A percentile compares a stretch with the other conserved stretches of the same genome.
These are phyloP conservation scores for Bombus sylvicola DNA, from an alignment of 1,140 invertebrate species.

Conservation along the genomic window DNA sequence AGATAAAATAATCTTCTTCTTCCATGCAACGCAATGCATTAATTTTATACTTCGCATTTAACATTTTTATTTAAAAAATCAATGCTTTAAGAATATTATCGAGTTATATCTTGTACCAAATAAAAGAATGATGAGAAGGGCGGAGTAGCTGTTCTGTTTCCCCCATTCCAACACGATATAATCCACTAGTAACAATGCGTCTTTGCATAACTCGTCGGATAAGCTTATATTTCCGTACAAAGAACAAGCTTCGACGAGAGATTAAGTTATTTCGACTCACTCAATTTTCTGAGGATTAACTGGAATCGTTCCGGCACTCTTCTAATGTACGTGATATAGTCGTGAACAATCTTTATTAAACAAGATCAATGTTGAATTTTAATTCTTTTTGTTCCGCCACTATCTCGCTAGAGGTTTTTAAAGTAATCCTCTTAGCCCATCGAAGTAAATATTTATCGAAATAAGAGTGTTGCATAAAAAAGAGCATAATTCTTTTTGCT, in stretches of 20 bases:
- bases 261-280: constrained; percentile 13
- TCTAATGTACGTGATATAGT: not conserved
- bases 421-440: not conserved
- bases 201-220: not conserved
- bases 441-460: not conserved
- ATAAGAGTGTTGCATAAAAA: not conserved
- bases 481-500: not conserved
- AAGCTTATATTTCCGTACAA: not conserved
- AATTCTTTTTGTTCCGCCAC: not conserved
- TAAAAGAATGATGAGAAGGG: not conserved
- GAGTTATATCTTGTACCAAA: not conserved
- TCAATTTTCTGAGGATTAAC: constrained; percentile 15
- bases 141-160: too few species aligned
- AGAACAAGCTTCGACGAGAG: not conserved
- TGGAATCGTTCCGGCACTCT: not conserved
- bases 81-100: not conserved
- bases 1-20: not conserved
- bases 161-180: not conserved
- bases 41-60: too few species aligned
- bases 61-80: not conserved
- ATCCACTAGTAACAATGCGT: not conserved
- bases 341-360: not conserved
- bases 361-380: constrained; percentile 8
- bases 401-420: not conserved
- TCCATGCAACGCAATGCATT: not conserved